Evolutionary conservation across 2,113 vertebrate species (phyloP).

Genomic region (Fregetta grallaria): DNA sequence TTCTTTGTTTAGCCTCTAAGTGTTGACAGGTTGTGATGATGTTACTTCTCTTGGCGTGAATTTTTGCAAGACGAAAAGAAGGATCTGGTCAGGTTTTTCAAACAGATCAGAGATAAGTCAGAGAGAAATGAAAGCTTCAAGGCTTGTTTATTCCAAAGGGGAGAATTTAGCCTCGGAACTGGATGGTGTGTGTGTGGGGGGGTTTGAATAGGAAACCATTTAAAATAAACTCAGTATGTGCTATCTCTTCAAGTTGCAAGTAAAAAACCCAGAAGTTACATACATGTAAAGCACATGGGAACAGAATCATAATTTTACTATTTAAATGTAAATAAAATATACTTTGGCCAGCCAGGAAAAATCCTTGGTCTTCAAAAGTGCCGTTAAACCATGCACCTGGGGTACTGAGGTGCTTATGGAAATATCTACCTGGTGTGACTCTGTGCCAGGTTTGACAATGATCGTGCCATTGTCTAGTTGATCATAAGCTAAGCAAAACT

Average conservation of each 20-base stretch:
- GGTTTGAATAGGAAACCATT: not conserved
- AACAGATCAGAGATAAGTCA: constrained; percentile 50
- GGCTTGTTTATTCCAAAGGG: constrained; percentile 23
- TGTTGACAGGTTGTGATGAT: constrained; percentile 52
- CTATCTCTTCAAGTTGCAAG: not conserved
- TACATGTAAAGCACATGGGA: not conserved
- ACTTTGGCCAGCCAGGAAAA: not conserved
- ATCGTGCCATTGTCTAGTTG: not conserved
- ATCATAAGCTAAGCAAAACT: not conserved
- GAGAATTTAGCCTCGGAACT: not conserved
- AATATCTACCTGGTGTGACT: not conserved
- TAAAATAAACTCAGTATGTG: not conserved
- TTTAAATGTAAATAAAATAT: not conserved
- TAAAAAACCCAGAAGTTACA: not conserved
- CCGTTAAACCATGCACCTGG: not conserved
- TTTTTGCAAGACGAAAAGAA: constrained; percentile 37
- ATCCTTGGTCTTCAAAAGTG: not conserved
- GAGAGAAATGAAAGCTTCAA: constrained; percentile 11
- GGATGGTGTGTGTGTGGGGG: not conserved
- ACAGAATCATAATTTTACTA: not conserved
- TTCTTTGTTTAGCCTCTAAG: constrained; percentile 47
- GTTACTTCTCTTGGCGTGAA: constrained; percentile 30
- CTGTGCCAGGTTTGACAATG: not conserved
- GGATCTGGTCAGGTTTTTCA: constrained; percentile 26
- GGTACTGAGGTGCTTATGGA: not conserved